Conservation (phyloP, 2,113 vertebrate genomes). For the Mus spicilegus region DNA sequence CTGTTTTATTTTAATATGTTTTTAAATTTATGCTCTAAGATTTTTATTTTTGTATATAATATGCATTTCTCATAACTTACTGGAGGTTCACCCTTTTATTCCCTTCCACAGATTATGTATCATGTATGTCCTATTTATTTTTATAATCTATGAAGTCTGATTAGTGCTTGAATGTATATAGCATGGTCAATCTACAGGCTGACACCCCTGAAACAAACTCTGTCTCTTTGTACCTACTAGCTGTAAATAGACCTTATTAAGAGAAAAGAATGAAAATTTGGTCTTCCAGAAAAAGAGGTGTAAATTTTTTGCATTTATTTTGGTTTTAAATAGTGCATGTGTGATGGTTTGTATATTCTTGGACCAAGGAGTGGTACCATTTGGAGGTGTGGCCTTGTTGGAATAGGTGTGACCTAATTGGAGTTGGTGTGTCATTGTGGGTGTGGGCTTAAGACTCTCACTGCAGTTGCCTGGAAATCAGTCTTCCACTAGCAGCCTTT, state of each 20-base stretch:
- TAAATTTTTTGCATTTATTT: not conserved
- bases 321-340: not conserved
- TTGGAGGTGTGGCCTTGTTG: too few relatives aligned
- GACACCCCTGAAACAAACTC: not conserved
- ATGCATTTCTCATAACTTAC: not conserved
- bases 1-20: not conserved
- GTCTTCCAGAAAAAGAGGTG: not conserved
- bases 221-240: too few relatives aligned
- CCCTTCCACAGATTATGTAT: not conserved
- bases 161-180: too few relatives aligned
- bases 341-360: too few relatives aligned
- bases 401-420: too few relatives aligned
- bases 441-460: too few relatives aligned
- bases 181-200: not conserved
- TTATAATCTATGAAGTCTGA: too few relatives aligned
- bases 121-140: not conserved
- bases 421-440: too few relatives aligned
- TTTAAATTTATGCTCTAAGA: not conserved
- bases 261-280: not conserved
- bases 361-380: too few relatives aligned
- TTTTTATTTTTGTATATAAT: not conserved
- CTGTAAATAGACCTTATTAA: not conserved
- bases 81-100: not conserved
- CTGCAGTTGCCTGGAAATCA: too few relatives aligned
- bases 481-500: too few relatives aligned